Evolutionary conservation across 1,140 invertebrate species (phyloP).

Genomic region (Halotydeus destructor): DNA sequence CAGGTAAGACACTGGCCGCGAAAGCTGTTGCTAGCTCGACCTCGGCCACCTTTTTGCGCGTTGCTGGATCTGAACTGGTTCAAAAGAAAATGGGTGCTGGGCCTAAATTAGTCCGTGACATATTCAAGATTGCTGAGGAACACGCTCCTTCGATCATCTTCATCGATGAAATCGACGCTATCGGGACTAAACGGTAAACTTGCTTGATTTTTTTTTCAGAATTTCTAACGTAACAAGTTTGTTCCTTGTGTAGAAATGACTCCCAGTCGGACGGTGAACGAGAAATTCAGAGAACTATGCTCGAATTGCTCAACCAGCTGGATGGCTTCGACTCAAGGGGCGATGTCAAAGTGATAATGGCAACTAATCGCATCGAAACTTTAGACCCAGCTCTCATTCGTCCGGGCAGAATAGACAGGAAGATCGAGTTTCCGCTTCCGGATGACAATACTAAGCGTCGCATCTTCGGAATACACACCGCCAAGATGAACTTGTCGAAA

Average conservation of each 20-base stretch:
- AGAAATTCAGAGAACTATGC: background rate
- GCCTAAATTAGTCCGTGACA: too few species aligned
- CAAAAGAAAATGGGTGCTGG: too few species aligned
- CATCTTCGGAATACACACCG: constrained; percentile 45
- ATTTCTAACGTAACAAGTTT: background rate
- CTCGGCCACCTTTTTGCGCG: too few species aligned
- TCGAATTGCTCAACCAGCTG: background rate
- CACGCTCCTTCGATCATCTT: too few species aligned
- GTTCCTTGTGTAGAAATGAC: too few species aligned
- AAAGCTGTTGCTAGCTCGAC: too few species aligned
- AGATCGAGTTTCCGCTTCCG: background rate
- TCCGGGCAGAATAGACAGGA: background rate
- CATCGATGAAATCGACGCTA: too few species aligned
- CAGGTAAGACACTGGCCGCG: too few species aligned
- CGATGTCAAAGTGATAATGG: background rate
- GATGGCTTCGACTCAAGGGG: background rate
- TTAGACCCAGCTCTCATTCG: background rate
- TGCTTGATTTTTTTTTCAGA: background rate
- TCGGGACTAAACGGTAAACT: too few species aligned
- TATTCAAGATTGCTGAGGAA: too few species aligned
- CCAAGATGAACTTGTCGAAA: constrained; percentile 85
- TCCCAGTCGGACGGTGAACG: too few species aligned
- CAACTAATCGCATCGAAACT: background rate
- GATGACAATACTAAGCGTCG: constrained; percentile 11
- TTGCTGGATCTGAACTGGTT: too few species aligned